Conservation (phyloP, 2,888 invertebrate genomes). For the Tetranychus piercei region DNA sequence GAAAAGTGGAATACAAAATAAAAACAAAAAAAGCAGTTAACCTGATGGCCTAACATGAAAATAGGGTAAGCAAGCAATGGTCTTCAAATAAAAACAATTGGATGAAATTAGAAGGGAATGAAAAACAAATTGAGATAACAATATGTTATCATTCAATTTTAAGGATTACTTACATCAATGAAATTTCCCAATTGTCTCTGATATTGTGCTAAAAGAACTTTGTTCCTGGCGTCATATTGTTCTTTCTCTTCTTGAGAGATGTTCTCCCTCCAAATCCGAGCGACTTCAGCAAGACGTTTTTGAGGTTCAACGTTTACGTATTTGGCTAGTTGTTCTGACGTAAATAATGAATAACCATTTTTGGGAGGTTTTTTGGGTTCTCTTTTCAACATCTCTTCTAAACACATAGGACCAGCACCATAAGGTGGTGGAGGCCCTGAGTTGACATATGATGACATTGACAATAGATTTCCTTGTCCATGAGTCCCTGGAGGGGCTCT, state of each 20-base stretch:
- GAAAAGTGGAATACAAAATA: not conserved
- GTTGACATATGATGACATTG: not conserved
- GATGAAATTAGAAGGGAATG: not conserved
- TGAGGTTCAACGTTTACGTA: conserved; percentile 24
- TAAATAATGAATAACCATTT: conserved; percentile 26
- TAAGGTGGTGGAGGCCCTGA: not conserved
- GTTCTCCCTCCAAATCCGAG: conserved; percentile 32
- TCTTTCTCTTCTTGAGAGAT: conserved; percentile 32
- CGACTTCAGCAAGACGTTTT: conserved; percentile 30
- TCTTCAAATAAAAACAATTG: not conserved
- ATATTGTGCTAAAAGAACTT: conserved; percentile 7
- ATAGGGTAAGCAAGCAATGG: not conserved
- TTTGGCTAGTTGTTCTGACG: conserved; percentile 24
- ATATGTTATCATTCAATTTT: not conserved
- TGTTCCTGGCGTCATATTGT: conserved; percentile 26
- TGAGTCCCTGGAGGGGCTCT: not conserved
- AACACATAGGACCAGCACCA: not conserved
- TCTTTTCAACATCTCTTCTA: conserved; percentile 28
- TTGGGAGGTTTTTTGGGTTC: conserved; percentile 37
- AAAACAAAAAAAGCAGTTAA: not conserved
- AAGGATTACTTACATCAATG: conserved; percentile 1
- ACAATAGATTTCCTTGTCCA: conserved; percentile 1
- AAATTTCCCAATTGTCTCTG: conserved; percentile 9
- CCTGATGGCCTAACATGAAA: not conserved
- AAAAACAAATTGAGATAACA: not conserved